Conservation (phyloP, 2,113 vertebrate species). For the Chiloscyllium plagiosum region DNA sequence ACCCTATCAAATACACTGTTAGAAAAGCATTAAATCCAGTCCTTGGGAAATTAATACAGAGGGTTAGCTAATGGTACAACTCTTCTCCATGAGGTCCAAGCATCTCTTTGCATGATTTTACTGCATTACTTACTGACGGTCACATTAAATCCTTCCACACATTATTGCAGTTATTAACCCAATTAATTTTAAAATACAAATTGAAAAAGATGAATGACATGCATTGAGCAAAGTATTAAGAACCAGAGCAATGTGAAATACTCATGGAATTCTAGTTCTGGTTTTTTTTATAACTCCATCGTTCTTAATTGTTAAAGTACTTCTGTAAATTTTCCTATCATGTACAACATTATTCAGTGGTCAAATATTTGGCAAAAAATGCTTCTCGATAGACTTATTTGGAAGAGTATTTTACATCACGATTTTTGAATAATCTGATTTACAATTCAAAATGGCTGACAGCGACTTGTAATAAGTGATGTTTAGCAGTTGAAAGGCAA, state of each 20-base stretch:
- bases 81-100: neutral
- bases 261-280: neutral
- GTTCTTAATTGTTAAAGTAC: neutral
- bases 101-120: neutral
- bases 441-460: neutral
- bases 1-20: too few relatives aligned
- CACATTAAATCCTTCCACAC: neutral
- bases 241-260: neutral
- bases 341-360: neutral
- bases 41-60: neutral
- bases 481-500: neutral
- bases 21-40: too few relatives aligned
- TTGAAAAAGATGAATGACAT: neutral
- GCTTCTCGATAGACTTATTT: neutral
- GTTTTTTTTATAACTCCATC: neutral
- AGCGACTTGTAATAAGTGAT: neutral
- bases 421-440: neutral
- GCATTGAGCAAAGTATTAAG: neutral
- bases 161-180: neutral
- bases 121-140: neutral
- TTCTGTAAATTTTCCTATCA: neutral
- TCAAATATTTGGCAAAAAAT: neutral
- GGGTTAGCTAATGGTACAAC: neutral
- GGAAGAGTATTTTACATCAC: neutral
- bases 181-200: neutral